Conservation (phyloP, 2,888 invertebrate genomes). For the Tinea semifulvella region DNA sequence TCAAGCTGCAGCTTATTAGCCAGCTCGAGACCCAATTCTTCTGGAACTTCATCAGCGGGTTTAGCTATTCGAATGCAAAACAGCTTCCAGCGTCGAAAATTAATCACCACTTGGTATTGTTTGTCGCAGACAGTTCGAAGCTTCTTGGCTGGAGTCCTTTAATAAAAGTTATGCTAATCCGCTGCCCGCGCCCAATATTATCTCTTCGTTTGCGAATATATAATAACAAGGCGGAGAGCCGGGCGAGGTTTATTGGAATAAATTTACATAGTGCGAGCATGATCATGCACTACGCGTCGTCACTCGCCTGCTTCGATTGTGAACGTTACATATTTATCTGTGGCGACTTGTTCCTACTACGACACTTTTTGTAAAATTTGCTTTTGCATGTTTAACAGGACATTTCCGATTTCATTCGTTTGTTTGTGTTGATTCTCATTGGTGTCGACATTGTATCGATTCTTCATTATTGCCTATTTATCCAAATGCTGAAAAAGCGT, state of each 20-base stretch:
- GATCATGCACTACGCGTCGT: slow-evolving; percentile 41
- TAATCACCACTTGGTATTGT: slow-evolving; percentile 56
- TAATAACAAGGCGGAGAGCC: slow-evolving; percentile 52
- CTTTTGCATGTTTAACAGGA: too few relatives aligned
- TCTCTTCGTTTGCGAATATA: slow-evolving; percentile 65
- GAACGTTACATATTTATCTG: slow-evolving; percentile 59
- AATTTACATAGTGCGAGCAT: slow-evolving; percentile 59
- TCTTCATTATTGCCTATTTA: too few relatives aligned
- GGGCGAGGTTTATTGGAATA: slow-evolving; percentile 61
- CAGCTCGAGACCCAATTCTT: slow-evolving; percentile 20
- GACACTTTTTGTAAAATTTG: too few relatives aligned
- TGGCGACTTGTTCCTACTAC: too few relatives aligned
- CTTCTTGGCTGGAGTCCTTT: slow-evolving; percentile 41
- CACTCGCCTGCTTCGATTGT: slow-evolving; percentile 44
- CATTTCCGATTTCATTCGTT: too few relatives aligned
- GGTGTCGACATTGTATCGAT: too few relatives aligned
- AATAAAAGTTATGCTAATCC: slow-evolving; percentile 65
- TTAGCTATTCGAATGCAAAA: slow-evolving; percentile 53
- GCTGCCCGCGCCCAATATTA: slow-evolving; percentile 57
- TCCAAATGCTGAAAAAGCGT: too few relatives aligned
- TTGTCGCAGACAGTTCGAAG: slow-evolving; percentile 33
- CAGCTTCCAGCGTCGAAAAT: slow-evolving; percentile 52
- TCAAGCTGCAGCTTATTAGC: slow-evolving; percentile 13
- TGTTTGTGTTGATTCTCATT: too few relatives aligned
- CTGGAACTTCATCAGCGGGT: slow-evolving; percentile 31